phyloP scores from a whole-genome alignment of 2,797 vertebrate genomes.

The Carapus acus region DNA sequence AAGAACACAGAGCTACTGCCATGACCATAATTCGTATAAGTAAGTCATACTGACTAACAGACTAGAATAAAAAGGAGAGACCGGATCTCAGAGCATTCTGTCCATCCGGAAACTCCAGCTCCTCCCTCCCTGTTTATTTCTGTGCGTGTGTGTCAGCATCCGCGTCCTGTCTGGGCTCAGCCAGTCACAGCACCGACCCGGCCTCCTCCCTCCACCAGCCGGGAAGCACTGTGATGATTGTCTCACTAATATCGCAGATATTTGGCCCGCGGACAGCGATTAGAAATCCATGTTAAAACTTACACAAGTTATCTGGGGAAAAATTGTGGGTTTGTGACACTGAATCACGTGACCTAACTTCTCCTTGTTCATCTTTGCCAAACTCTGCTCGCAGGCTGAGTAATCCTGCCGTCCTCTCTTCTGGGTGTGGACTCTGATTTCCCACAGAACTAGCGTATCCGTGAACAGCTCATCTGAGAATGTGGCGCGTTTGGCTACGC shows the following conservation, averaged over 20 bases:
- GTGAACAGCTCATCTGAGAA: too few species aligned
- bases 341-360: slow-evolving; percentile 59
- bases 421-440: slow-evolving; percentile 1
- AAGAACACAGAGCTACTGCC: too few species aligned
- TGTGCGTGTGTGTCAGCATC: slow-evolving; percentile 14
- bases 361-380: slow-evolving; percentile 14
- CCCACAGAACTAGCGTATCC: background rate
- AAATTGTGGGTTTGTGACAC: too few species aligned
- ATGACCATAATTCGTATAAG: background rate
- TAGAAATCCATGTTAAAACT: too few species aligned
- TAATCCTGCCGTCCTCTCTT: slow-evolving; percentile 11
- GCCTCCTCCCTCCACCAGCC: slow-evolving; percentile 29
- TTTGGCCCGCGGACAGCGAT: too few species aligned
- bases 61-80: slow-evolving; percentile 1
- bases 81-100: slow-evolving; percentile 7
- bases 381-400: slow-evolving; percentile 4
- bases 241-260: too few species aligned
- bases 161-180: slow-evolving; percentile 58
- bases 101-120: slow-evolving; percentile 17
- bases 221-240: too few species aligned
- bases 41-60: too few species aligned
- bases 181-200: slow-evolving; percentile 26
- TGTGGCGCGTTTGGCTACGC: too few species aligned
- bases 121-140: slow-evolving; percentile 28
- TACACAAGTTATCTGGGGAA: too few species aligned